Percentiles rank a stretch among this genome's conserved stretches.
Evolutionary conservation across 1,140 invertebrate species (phyloP).

Genomic region (Eupristina koningsbergeri): DNA sequence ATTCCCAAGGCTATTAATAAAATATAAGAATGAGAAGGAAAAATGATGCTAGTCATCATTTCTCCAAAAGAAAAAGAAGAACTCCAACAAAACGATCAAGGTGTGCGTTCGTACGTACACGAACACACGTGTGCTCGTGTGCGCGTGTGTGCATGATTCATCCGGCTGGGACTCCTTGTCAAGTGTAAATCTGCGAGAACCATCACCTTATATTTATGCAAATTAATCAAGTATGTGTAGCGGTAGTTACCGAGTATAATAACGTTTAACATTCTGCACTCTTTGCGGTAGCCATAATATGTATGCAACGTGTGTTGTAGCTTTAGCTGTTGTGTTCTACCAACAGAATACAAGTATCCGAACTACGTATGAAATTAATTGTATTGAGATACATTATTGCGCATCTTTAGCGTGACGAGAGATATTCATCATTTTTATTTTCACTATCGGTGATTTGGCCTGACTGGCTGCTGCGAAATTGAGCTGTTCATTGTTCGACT

Average conservation of each 20-base stretch:
- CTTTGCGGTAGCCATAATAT: background rate
- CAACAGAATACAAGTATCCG: background rate
- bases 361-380: background rate
- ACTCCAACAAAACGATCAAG: background rate
- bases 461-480: too few species aligned
- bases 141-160: constrained; percentile 6
- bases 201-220: constrained; percentile 32
- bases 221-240: constrained; percentile 38
- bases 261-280: constrained; percentile 9
- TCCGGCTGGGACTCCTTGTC: background rate
- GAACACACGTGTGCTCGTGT: too few species aligned
- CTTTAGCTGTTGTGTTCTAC: background rate
- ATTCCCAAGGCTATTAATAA: constrained; percentile 18
- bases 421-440: background rate
- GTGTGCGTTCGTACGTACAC: too few species aligned
- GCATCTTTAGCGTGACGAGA: background rate
- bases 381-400: background rate
- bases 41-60: background rate
- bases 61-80: background rate
- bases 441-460: too few species aligned
- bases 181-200: constrained; percentile 2
- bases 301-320: background rate
- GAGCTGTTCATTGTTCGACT: too few species aligned
- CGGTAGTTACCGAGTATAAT: constrained; percentile 1
- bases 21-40: constrained; percentile 15